A percentile compares a stretch with the other conserved stretches of the same genome.
These are phyloP conservation scores for Phyllotis vaccarum DNA, from an alignment of 2,797 vertebrate genomes.

Conservation along the genomic window DNA sequence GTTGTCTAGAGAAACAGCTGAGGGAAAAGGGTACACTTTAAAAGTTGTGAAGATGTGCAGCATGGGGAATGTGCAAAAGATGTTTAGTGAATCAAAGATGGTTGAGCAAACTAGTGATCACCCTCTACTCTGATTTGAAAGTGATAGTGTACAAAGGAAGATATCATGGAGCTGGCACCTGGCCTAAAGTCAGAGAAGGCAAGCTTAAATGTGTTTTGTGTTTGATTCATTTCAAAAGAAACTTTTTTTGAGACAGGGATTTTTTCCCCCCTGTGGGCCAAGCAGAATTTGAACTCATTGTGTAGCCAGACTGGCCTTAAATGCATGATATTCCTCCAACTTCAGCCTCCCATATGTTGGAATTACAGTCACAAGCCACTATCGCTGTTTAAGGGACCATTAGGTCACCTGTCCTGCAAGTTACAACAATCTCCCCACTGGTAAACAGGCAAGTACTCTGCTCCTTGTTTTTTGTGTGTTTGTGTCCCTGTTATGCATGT, in stretches of 20 bases:
- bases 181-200: neutral
- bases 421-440: neutral
- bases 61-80: neutral
- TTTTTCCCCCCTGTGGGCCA: neutral
- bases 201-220: no score
- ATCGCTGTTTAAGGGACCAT: neutral
- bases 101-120: neutral
- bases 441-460: neutral
- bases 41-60: neutral
- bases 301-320: neutral
- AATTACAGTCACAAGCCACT: neutral
- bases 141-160: no score
- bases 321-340: neutral
- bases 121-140: accelerated
- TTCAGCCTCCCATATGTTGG: neutral
- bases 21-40: neutral
- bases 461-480: neutral
- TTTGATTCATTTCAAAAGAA: neutral
- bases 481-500: accelerated
- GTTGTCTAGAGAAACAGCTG: neutral
- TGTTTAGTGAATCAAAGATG: neutral
- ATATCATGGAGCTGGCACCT: neutral
- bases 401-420: neutral
- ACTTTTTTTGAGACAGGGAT: neutral
- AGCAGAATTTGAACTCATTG: neutral